These are phyloP conservation scores for Eretmochelys imbricata DNA, from an alignment of 2,113 vertebrate species.

Conservation along the genomic window DNA sequence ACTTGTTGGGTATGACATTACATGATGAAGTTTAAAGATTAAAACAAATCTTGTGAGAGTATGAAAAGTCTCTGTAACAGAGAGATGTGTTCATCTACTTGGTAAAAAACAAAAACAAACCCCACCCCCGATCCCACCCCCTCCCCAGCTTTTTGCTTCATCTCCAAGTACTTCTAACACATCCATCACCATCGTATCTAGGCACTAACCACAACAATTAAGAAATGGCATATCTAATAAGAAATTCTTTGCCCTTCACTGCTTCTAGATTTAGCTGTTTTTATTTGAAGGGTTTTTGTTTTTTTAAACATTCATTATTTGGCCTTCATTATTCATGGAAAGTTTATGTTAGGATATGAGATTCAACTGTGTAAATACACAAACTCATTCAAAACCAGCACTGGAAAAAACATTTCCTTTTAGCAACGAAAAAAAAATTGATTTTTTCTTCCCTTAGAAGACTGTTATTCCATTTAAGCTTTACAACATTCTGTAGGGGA, in stretches of 20 bases:
- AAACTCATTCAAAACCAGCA: background rate
- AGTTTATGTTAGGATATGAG: background rate
- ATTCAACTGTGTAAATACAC: background rate
- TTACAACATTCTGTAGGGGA: background rate
- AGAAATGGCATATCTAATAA: background rate
- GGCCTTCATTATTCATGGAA: background rate
- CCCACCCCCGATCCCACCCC: accelerated
- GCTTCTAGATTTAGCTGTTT: background rate
- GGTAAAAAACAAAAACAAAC: background rate
- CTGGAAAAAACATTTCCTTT: background rate
- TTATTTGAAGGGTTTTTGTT: background rate
- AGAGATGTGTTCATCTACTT: background rate
- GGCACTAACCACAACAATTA: background rate
- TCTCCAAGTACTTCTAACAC: background rate
- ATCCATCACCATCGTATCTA: background rate
- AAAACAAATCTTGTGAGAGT: background rate
- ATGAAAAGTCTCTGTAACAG: background rate
- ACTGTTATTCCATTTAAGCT: background rate
- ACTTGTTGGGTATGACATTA: background rate
- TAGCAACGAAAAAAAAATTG: background rate
- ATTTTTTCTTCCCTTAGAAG: background rate
- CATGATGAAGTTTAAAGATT: background rate
- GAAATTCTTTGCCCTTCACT: background rate
- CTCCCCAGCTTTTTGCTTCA: background rate
- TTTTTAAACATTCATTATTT: background rate